phyloP scores from a whole-genome alignment of 2,113 vertebrate species.

The Camelus bactrianus region DNA sequence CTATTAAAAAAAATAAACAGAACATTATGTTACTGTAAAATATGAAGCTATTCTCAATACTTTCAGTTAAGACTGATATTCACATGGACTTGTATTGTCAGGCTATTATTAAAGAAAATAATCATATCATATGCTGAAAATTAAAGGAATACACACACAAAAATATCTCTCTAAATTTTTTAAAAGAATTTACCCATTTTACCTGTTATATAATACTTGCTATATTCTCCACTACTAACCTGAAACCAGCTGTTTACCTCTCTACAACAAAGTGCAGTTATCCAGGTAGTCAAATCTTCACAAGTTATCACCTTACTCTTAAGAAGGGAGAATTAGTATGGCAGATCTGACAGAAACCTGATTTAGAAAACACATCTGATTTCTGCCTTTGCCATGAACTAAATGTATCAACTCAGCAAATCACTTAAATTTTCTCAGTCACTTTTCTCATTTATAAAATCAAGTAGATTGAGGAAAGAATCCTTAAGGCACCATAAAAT shows the following conservation, averaged over 20 bases:
- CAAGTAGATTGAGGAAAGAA: neutral
- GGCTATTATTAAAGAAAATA: neutral
- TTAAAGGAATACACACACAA: neutral
- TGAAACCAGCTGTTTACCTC: neutral
- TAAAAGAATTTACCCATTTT: neutral
- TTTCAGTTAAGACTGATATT: neutral
- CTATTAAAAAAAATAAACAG: constrained; percentile 81
- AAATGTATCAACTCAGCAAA: neutral
- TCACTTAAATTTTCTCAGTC: neutral
- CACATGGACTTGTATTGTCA: neutral
- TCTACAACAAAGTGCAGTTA: too few relatives aligned
- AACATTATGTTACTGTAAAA: neutral
- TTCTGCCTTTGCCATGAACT: neutral
- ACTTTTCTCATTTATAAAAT: neutral
- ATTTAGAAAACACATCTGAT: neutral
- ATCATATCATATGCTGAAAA: neutral
- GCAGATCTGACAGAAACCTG: neutral
- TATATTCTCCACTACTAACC: neutral
- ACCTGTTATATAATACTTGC: neutral
- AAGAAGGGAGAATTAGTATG: neutral
- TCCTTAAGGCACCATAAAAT: neutral
- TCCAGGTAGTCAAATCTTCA: neutral
- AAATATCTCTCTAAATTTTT: neutral
- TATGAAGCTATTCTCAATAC: neutral
- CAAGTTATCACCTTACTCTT: neutral